These are phyloP conservation scores for Caiman crocodilus DNA, from an alignment of 2,797 vertebrate species.

Conservation along the genomic window DNA sequence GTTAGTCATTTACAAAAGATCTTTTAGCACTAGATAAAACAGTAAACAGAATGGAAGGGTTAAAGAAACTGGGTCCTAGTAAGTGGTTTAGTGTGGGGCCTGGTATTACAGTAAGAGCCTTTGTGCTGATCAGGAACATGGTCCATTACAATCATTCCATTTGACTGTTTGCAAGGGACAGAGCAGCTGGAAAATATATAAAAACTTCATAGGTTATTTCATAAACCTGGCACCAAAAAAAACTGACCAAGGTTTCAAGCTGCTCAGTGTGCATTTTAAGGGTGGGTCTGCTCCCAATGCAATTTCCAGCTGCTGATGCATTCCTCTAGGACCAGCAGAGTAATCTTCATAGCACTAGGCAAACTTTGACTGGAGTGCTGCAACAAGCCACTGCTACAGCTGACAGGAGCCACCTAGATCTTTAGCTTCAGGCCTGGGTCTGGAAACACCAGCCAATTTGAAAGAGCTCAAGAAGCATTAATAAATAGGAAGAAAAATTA, in stretches of 20 bases:
- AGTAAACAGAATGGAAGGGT: background rate
- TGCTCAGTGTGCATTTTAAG: conserved; percentile 34
- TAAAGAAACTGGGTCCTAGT: background rate
- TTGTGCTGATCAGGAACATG: background rate
- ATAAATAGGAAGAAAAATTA: conserved; percentile 42
- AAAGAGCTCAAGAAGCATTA: conserved; percentile 42
- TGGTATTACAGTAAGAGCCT: background rate
- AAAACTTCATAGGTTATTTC: background rate
- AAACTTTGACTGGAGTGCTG: conserved; percentile 53
- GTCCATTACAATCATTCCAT: background rate
- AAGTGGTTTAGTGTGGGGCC: background rate
- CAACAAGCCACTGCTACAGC: conserved; percentile 37
- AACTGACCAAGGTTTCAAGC: conserved; percentile 26
- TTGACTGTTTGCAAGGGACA: background rate
- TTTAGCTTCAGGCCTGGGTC: conserved; percentile 33
- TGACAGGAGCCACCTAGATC: conserved; percentile 52
- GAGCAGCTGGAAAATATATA: conserved; percentile 20
- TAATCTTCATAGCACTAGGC: conserved; percentile 40
- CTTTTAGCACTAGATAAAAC: background rate
- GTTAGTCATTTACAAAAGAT: conserved; percentile 1
- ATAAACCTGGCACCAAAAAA: conserved; percentile 17
- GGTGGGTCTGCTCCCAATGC: conserved; percentile 24
- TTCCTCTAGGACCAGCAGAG: conserved; percentile 47
- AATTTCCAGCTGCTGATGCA: conserved; percentile 56
- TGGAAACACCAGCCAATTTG: conserved; percentile 38